Conservation (phyloP, 2,888 invertebrate genomes). For the Nemotelus nigrinus region DNA sequence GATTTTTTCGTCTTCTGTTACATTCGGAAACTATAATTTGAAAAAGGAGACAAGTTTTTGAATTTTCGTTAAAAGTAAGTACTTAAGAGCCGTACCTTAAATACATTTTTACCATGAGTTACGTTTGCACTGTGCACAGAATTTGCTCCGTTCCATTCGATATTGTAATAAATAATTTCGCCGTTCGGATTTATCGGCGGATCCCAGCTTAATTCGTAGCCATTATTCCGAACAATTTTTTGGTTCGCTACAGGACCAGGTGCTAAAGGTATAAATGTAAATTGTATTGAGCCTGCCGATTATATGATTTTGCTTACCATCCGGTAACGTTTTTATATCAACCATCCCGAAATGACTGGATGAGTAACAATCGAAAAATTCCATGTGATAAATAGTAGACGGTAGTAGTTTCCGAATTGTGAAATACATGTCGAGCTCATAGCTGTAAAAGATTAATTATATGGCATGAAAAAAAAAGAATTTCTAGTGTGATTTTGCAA, state of each 20-base stretch:
- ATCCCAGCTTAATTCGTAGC: constrained; percentile 62
- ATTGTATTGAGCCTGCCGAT: not conserved
- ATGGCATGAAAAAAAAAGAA: not conserved
- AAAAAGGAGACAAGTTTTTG: constrained; percentile 6
- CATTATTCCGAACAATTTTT: constrained; percentile 59
- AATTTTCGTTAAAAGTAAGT: not conserved
- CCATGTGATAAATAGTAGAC: constrained; percentile 47
- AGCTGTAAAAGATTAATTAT: constrained; percentile 34
- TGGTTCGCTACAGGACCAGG: constrained; percentile 63
- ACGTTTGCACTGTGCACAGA: constrained; percentile 60
- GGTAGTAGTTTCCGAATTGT: constrained; percentile 48
- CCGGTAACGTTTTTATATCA: constrained; percentile 61
- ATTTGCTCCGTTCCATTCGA: constrained; percentile 62
- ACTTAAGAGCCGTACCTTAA: constrained; percentile 42
- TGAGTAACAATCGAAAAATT: constrained; percentile 47
- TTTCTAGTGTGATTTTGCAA: too few species aligned
- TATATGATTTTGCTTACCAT: constrained; percentile 58
- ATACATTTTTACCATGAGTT: constrained; percentile 45
- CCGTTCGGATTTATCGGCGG: constrained; percentile 63
- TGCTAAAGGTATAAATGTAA: constrained; percentile 53
- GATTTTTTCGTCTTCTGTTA: constrained; percentile 62
- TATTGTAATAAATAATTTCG: constrained; percentile 61
- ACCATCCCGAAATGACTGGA: constrained; percentile 55
- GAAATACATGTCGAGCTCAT: constrained; percentile 34
- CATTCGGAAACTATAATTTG: constrained; percentile 60